Evolutionary conservation across 2,888 invertebrate genomes (phyloP).

Genomic region (Hirtodrosophila trivittata): DNA sequence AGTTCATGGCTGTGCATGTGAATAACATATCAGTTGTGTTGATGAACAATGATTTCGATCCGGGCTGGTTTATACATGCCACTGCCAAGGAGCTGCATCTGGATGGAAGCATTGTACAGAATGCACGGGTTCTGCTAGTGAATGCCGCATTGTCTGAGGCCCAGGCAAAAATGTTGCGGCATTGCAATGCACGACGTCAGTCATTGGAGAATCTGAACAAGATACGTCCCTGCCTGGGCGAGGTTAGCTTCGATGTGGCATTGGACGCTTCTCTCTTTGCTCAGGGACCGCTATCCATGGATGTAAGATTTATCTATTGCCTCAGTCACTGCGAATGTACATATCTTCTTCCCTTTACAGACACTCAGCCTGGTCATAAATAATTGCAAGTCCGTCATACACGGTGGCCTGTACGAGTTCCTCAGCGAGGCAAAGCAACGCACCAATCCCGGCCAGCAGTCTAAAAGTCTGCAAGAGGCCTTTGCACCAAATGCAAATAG

Average conservation of each 20-base stretch:
- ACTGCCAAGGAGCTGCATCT: constrained; percentile 88
- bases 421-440: constrained; percentile 83
- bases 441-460: constrained; percentile 60
- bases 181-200: constrained; percentile 81
- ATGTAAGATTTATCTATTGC: constrained; percentile 85
- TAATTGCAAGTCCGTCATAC: constrained; percentile 84
- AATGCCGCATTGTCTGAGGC: constrained; percentile 89
- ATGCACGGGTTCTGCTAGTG: constrained; percentile 88
- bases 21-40: constrained; percentile 88
- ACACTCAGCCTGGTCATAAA: constrained; percentile 84
- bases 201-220: constrained; percentile 83
- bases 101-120: constrained; percentile 88
- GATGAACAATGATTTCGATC: constrained; percentile 86
- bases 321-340: background rate
- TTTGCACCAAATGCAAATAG: constrained; percentile 29
- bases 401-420: constrained; percentile 85
- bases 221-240: constrained; percentile 88
- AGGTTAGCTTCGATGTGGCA: constrained; percentile 89
- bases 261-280: constrained; percentile 91
- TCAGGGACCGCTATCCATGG: constrained; percentile 92
- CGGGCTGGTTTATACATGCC: constrained; percentile 89
- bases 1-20: constrained; percentile 94
- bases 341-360: constrained; percentile 53
- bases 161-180: constrained; percentile 84
- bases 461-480: constrained; percentile 24